Base-by-base conservation (phyloP, 2,797 vertebrate species). In the Pseudotriccus pelzelni region DNA sequence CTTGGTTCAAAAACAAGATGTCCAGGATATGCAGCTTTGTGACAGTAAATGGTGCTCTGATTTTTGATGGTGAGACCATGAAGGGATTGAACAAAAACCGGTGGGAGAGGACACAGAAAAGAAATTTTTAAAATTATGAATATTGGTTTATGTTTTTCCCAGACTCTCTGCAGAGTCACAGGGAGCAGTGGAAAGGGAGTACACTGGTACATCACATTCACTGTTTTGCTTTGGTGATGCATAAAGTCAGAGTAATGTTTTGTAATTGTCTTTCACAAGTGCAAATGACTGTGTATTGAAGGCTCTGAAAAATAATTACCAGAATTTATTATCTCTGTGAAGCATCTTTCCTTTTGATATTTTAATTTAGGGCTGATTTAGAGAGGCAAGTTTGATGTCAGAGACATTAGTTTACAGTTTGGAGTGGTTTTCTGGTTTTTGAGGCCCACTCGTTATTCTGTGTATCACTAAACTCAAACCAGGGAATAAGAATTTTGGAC, bases 221-320 rank as follows among this genome's bases (percentile, higher is more conserved):
- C 10, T 70, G 23, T 67, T 89, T 87, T 74, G 50, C 7, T 80
- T 83, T 89, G 78, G 30, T 77, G 91, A 72, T 85, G 49, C 32
- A n/a, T 18, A 22, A 49, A 83, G 43, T 62, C 62, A 74, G 82
- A 84, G 46, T 80, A 69, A 37, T 47, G 68, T 78, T 88, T 90
- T 72, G 37, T 87, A 90, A 59, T 86, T 43, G n/a, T 86, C 76
- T 93, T 91, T 93, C 83, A 84, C 46, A 72, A 81, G 63, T 91
- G 83, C 73, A 90, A 78, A 78, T 88, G 39, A 39, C 27, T 86
- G 17, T 81, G 30, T 69, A n/a, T 82, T 87, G 76, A 91, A 93
- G 46, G 10, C 46, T 75, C 20, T 62, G 76, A 78, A 93, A 80
- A 89, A 78, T 39, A 84, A 52, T 83, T 49, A 27, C 27, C 27